phyloP scores from a whole-genome alignment of 1,140 invertebrate species.

The Philotrypesis tridentata region DNA sequence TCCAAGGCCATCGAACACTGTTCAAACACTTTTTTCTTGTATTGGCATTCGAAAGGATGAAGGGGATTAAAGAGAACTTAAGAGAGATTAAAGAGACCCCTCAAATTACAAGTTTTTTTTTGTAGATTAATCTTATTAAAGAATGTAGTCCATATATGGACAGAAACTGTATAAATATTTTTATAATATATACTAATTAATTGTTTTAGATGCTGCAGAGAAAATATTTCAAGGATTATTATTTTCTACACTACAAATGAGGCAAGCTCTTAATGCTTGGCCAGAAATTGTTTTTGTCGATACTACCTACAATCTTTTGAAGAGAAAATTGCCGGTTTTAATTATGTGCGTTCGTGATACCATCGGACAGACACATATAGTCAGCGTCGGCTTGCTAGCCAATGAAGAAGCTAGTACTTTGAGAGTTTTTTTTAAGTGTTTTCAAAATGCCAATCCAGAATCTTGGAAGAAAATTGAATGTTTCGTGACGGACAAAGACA shows the following conservation, averaged over 20 bases:
- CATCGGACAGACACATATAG: constrained; percentile 18
- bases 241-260: background rate
- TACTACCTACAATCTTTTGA: constrained; percentile 34
- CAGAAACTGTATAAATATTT: too few relatives aligned
- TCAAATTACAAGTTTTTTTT: too few relatives aligned
- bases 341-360: constrained; percentile 25
- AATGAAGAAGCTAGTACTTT: background rate
- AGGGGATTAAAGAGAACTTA: too few relatives aligned
- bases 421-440: background rate
- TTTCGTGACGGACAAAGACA: constrained; percentile 51
- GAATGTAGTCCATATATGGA: too few relatives aligned
- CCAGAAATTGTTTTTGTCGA: constrained; percentile 15
- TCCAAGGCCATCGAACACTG: too few relatives aligned
- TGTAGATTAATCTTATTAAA: too few relatives aligned
- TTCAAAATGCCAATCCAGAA: background rate
- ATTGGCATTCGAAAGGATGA: too few relatives aligned
- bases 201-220: too few relatives aligned
- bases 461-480: constrained; percentile 31
- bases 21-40: too few relatives aligned
- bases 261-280: background rate
- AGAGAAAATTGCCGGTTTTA: background rate
- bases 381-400: constrained; percentile 18
- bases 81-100: too few relatives aligned
- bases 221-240: background rate
- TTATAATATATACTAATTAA: too few relatives aligned